These are phyloP conservation scores for Aphrophora alni DNA, from an alignment of 2,888 invertebrate species.

Conservation along the genomic window DNA sequence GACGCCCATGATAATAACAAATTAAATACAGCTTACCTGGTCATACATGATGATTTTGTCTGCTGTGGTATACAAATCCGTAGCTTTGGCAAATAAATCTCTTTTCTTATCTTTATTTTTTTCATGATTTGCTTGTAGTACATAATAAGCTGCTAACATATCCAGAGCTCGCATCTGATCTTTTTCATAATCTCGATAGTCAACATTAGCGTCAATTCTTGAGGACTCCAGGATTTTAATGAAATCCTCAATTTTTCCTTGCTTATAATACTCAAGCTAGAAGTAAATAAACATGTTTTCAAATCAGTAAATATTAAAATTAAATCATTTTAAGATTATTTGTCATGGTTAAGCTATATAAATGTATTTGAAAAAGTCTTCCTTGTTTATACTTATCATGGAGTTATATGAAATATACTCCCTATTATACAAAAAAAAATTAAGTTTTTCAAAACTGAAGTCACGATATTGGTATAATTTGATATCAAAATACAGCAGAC, in stretches of 20 bases:
- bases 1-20: too few species aligned
- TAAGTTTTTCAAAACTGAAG: too few species aligned
- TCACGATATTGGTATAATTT: too few species aligned
- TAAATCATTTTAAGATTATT: not conserved
- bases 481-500: too few species aligned
- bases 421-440: too few species aligned
- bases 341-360: too few species aligned
- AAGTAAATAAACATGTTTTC: constrained; percentile 54
- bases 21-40: constrained; percentile 68
- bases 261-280: constrained; percentile 96
- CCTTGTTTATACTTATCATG: too few species aligned
- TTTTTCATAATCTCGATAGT: constrained; percentile 90
- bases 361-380: too few species aligned
- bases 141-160: constrained; percentile 98
- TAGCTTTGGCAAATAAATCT: constrained; percentile 95
- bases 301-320: too few species aligned
- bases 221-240: constrained; percentile 93
- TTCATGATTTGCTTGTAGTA: constrained; percentile 93
- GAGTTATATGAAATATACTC: too few species aligned
- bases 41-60: constrained; percentile 99
- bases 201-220: constrained; percentile 81
- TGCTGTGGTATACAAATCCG: constrained; percentile 95
- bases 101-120: constrained; percentile 93
- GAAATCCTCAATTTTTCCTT: constrained; percentile 90
- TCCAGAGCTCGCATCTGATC: constrained; percentile 98